Percentiles rank a stretch among this genome's conserved stretches.
phyloP scores from a whole-genome alignment of 2,888 invertebrate species.

The Watsonalla binaria region DNA sequence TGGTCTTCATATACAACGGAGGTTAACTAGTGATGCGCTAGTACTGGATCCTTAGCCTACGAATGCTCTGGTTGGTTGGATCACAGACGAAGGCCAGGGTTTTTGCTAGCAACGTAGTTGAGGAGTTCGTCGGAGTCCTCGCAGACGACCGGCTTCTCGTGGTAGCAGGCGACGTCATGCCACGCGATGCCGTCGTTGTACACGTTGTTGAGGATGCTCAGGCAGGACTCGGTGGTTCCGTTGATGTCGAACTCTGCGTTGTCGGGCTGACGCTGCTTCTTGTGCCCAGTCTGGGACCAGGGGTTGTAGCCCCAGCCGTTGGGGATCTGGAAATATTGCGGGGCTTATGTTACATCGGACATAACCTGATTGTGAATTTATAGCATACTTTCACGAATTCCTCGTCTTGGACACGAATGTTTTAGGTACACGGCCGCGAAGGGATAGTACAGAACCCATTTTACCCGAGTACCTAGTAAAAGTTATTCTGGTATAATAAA shows the following conservation, averaged over 20 bases:
- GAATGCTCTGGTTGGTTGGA: conserved; percentile 16
- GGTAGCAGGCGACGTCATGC: conserved; percentile 96
- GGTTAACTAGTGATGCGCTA: not conserved
- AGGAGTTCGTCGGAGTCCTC: conserved; percentile 94
- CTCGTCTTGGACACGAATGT: too few relatives aligned
- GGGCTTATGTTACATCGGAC: conserved; percentile 4
- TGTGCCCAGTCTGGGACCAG: conserved; percentile 94
- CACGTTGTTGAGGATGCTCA: conserved; percentile 93
- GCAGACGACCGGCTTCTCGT: conserved; percentile 94
- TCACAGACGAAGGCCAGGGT: conserved; percentile 90
- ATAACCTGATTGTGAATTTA: too few relatives aligned
- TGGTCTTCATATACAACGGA: not conserved
- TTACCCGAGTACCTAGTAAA: too few relatives aligned
- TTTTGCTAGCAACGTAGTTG: conserved; percentile 90
- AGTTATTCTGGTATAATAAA: too few relatives aligned
- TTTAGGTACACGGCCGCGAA: too few relatives aligned
- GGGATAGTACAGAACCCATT: too few relatives aligned
- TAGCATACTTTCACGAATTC: too few relatives aligned
- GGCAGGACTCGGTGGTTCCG: conserved; percentile 90
- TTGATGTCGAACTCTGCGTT: conserved; percentile 95
- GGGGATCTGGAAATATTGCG: conserved; percentile 62
- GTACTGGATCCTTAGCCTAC: not conserved
- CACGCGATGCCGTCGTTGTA: conserved; percentile 96
- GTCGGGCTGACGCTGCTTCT: conserved; percentile 92
- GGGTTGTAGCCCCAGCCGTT: conserved; percentile 90